Conservation (phyloP, 2,113 vertebrate genomes). For the Petroica traversi region DNA sequence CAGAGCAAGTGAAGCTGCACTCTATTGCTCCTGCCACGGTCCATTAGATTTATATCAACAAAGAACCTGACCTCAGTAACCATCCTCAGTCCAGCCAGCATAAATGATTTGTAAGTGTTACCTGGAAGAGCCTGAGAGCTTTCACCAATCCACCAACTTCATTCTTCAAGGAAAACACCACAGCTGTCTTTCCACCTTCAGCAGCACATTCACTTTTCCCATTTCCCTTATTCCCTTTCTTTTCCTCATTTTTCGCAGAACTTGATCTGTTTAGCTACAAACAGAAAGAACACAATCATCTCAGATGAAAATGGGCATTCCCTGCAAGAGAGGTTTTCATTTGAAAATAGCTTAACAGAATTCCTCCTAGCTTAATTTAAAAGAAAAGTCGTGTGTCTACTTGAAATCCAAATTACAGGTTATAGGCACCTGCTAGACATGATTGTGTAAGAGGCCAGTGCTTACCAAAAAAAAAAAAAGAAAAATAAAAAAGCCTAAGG, state of each 20-base stretch:
- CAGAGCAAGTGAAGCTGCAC: background rate
- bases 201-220: slow-evolving; percentile 58
- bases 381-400: background rate
- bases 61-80: background rate
- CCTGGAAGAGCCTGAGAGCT: slow-evolving; percentile 93
- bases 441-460: background rate
- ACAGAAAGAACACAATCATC: background rate
- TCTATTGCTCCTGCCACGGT: background rate
- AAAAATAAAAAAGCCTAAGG: background rate
- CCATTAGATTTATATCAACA: background rate
- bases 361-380: background rate
- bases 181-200: slow-evolving; percentile 84
- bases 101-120: slow-evolving; percentile 47
- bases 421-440: background rate
- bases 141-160: slow-evolving; percentile 93
- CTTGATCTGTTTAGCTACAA: slow-evolving; percentile 77
- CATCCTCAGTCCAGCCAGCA: background rate
- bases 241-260: slow-evolving; percentile 86
- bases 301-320: background rate
- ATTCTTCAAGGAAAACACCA: slow-evolving; percentile 94
- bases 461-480: background rate
- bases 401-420: background rate
- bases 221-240: slow-evolving; percentile 72
- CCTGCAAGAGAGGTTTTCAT: background rate
- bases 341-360: background rate